Evolutionary conservation across 2,113 vertebrate species (phyloP), one percentile per base, ranked within the genome.

Genomic region (Rissa tridactyla): DNA sequence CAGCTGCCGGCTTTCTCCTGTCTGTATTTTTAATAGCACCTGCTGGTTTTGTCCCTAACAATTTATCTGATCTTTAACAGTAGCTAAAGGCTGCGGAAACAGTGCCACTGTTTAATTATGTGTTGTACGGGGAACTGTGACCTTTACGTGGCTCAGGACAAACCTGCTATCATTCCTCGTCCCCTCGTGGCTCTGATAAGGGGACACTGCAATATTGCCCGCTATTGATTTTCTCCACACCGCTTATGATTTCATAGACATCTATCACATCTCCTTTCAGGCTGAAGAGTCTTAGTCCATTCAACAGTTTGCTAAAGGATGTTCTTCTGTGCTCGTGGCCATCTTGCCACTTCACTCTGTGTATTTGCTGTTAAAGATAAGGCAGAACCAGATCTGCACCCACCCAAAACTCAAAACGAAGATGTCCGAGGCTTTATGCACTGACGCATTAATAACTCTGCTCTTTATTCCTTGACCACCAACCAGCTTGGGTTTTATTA

Each of bases 401-500:
- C 21, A 58, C 10, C 2, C 18, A 49, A 64, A 75, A 58, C 25
- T 78, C 66, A 55, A n/a, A 88, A 69, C 27, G 21, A 55, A 73
- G 34, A 58, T 58, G 15, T 19, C 10, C 1, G 0, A 12, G 29
- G 8, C 13, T 54, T 76, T 58, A 27, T 20, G 36, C 17, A 23
- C 21, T 30, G n/a, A 15, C 15, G 34, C 1, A 0, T 46, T 38
- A 76, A 32, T 34, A 57, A 62, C 7, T 42, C 7, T 42, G 15
- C 12, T 71, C 17, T 78, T 86, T 49, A 40, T 84, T 81, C 22
- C 34, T 57, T 60, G 13, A 54, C 13, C 27, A 46, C 17, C 23
- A 34, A 29, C 30, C 62, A 80, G 7, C 4, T 29, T 20, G 19
- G 5, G 12, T 3, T 27, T 83, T 69, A 44, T 30, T 2, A 2